Base-by-base conservation (phyloP, 2,888 invertebrate species). In the Chrysolina americana region DNA sequence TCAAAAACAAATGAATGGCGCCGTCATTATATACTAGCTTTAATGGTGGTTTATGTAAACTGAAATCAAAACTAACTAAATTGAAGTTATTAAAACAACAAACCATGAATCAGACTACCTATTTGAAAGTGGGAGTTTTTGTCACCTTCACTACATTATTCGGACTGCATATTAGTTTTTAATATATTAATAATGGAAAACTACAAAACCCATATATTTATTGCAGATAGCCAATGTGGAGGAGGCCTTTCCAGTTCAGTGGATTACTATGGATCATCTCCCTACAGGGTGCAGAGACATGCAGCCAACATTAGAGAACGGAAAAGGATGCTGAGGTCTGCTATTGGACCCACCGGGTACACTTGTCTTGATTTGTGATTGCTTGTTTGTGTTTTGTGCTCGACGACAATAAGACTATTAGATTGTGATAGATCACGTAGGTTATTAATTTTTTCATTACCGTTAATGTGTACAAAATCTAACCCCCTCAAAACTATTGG, bases 321-420 rank as follows among this genome's bases (percentile, higher is more conserved):
- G 87, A 96, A 98, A 91, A 94, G 98, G 87, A 98, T 99, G 98
- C 95, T 98, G 93, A 97, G 97, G 94, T 96, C 94, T 92, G 94
- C 93, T 92, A 89, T 88, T 87, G 88, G 89, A 88, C 93, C 94
- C 91, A 94, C 93, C 92, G 93, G 94, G 94, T 94, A 94, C 90
- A 86, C 87, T 83, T 87, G 85, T 85, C 84, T 85, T 85, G 83
- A 84, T 85, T 82, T 77, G 78, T 75, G 74, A 70, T 72, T 76
- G 79, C 79, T 81, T 75, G 74, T 81, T 79, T 77, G 64, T 74
- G 56, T 53, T 75, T 65, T 74, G 77, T 73, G 47, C 48, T 68
- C 63, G 15, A 48, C 70, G 44, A 44, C 44, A 44, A 44, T 44
- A 21, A 21, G 59, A 50, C 62, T 69, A 48, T 59, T 73, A 19